Conservation (phyloP, 2,888 invertebrate species). For the Cheilosia scutellata region DNA sequence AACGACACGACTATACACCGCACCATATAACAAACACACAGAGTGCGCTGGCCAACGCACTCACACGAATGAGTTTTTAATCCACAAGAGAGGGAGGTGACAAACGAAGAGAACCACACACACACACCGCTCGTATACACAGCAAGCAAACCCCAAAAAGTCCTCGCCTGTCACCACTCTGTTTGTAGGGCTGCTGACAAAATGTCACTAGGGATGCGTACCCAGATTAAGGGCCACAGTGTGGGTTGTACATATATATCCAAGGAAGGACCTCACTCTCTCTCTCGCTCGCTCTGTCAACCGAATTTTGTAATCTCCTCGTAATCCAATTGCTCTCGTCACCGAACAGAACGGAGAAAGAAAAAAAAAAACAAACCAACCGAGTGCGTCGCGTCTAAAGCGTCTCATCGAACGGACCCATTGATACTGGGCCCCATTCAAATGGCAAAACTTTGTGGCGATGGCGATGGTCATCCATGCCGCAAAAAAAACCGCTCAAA, state of each 20-base stretch:
- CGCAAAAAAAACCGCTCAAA: conserved; percentile 60
- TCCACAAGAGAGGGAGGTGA: conserved; percentile 70
- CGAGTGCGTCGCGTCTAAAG: conserved; percentile 66
- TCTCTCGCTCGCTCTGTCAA: conserved; percentile 43
- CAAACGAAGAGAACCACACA: conserved; percentile 66
- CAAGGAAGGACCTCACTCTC: conserved; percentile 42
- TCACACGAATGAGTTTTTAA: conserved; percentile 59
- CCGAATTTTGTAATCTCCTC: conserved; percentile 2
- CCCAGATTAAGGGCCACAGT: conserved; percentile 16
- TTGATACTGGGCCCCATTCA: conserved; percentile 73
- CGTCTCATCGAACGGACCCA: conserved; percentile 74
- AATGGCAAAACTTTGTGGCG: conserved; percentile 73
- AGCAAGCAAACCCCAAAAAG: conserved; percentile 52
- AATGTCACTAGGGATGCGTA: conserved; percentile 73
- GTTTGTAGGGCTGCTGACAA: conserved; percentile 51
- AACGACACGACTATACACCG: conserved; percentile 74
- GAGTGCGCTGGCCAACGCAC: conserved; percentile 57
- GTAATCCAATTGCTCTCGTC: conserved; percentile 30
- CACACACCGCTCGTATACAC: not conserved
- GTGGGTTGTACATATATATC: conserved; percentile 18
- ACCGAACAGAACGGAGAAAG: conserved; percentile 5
- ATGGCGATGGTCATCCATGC: conserved; percentile 70
- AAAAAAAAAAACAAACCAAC: conserved; percentile 41
- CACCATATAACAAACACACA: conserved; percentile 58
- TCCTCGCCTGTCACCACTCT: conserved; percentile 51